Percentiles rank a stretch among this genome's conserved stretches.
phyloP scores from a whole-genome alignment of 2,113 vertebrate genomes.

The Phocoena sinus region DNA sequence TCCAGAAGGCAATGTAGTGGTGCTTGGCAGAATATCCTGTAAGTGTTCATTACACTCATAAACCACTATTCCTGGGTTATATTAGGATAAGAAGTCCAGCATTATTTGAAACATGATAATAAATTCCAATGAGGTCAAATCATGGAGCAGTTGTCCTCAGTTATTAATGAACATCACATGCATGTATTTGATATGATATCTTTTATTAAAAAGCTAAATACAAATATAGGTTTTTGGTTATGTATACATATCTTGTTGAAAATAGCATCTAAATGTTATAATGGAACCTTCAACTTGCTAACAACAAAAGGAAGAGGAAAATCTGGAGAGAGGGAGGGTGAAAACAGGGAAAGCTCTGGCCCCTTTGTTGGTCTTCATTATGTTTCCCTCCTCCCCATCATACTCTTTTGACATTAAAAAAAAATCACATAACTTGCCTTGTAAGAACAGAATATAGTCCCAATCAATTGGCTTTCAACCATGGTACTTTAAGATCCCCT shows the following conservation, averaged over 20 bases:
- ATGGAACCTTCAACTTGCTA: background rate
- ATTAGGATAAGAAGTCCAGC: background rate
- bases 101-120: background rate
- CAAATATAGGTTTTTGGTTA: background rate
- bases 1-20: background rate
- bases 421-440: background rate
- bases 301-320: background rate
- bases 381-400: background rate
- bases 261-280: background rate
- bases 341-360: background rate
- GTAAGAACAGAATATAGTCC: background rate
- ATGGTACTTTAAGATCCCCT: background rate
- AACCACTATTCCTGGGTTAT: background rate
- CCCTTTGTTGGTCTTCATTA: background rate
- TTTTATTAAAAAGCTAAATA: background rate
- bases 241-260: background rate
- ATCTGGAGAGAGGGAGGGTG: background rate
- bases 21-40: background rate
- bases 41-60: background rate
- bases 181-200: background rate
- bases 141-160: background rate
- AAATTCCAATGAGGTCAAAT: background rate
- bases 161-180: background rate
- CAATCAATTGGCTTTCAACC: background rate
- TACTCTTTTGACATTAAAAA: background rate